Evolutionary conservation across 2,113 vertebrate species (phyloP).

Genomic region (Halichoeres trimaculatus): DNA sequence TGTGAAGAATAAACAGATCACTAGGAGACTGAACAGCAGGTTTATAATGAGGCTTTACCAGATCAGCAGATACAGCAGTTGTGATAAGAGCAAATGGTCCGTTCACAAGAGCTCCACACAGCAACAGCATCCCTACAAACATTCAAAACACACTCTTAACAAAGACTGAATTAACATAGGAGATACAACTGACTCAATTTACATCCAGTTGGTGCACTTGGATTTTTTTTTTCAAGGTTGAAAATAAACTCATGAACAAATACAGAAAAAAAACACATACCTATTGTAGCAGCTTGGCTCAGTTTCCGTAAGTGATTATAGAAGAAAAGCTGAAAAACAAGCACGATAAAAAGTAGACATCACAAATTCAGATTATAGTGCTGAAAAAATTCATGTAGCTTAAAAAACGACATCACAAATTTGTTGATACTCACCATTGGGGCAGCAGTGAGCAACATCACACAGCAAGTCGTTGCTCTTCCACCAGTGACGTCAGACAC

Average conservation of each 20-base stretch:
- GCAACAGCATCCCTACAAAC: conserved; percentile 89
- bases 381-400: not conserved
- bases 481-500: conserved; percentile 90
- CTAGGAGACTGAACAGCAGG: too few species aligned
- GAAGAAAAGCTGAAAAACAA: conserved; percentile 88
- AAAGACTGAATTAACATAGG: not conserved
- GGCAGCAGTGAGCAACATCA: conserved; percentile 91
- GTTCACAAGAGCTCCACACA: conserved; percentile 93
- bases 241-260: too few species aligned
- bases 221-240: too few species aligned
- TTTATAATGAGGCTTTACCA: conserved; percentile 81
- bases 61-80: conserved; percentile 94
- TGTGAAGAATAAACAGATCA: not conserved
- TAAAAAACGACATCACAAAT: not conserved
- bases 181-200: not conserved
- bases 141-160: not conserved
- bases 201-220: not conserved
- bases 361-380: not conserved
- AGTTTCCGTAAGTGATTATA: conserved; percentile 92
- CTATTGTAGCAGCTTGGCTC: conserved; percentile 85
- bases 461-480: conserved; percentile 91
- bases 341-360: not conserved
- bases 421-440: conserved; percentile 87
- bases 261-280: conserved; percentile 67
- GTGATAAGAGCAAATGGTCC: conserved; percentile 97